Evolutionary conservation across 2,113 vertebrate species (phyloP), one percentile per base, ranked within the genome.

Genomic region (Heterotilapia buettikoferi): DNA sequence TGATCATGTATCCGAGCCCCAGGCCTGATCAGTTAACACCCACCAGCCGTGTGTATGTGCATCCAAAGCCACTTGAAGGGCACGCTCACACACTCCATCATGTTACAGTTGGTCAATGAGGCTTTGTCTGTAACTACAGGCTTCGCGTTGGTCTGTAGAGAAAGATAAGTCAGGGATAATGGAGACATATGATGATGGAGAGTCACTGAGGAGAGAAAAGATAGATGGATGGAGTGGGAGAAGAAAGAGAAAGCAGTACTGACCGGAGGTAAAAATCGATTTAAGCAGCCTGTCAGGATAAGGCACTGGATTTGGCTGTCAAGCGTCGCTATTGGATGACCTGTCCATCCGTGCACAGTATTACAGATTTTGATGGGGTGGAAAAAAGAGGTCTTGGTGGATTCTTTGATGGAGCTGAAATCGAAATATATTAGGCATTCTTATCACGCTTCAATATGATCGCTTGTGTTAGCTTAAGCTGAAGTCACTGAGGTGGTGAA

Each of bases 121-220:
- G 19, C 84, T 86, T 84, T 83, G 84, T 90, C 45, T 90, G 79
- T 85, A 85, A 88, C 80, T 85, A 87, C 88, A 68, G 78, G 84
- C 80, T 50, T 63, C 82, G 47, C 12, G 21, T 84, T 82, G 79
- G 53, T 78, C 36, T 71, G 85, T 45, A 36, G 84, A 45, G 45
- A 83, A 85, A 57, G 83, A 84, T 53, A 82, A 73, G 66, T 63
- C 14, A 3, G 18, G 63, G 40, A 80, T 88, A 90, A 88, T 88
- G 83, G 84, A 91, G 90, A 84, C 47, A 5, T 59, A 56, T 16
- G 84, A 89, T 87, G 91, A 92, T 84, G 83, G 73, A 87, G 86
- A 84, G 87, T 66, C 45, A 31, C 52, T 18, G 84, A 87, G 50
- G 82, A 81, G 66, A 83, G 40, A 50, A 76, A 57, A 76, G 79